A percentile compares a stretch with the other conserved stretches of the same genome.
These are phyloP conservation scores for Rhodeus uyekii DNA, from an alignment of 2,797 vertebrate species.

Conservation along the genomic window DNA sequence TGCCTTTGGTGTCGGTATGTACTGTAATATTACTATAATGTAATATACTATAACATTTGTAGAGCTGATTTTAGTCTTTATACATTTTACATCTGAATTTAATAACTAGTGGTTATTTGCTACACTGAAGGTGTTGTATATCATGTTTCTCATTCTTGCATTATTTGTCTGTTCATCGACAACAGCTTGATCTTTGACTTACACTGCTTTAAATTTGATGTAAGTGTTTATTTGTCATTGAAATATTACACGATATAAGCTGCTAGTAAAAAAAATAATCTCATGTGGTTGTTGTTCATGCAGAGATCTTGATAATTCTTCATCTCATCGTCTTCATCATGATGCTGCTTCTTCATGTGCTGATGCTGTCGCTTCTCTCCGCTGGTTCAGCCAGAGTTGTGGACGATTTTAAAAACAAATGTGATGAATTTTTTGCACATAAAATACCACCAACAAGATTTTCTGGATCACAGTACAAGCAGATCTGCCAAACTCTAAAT, in stretches of 20 bases:
- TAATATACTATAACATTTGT: too few relatives aligned
- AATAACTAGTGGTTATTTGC: neutral
- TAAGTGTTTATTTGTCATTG: neutral
- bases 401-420: rapidly evolving
- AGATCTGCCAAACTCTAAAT: conserved; percentile 54
- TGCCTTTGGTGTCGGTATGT: neutral
- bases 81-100: neutral
- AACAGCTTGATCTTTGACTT: neutral
- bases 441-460: neutral
- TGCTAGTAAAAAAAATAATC: neutral
- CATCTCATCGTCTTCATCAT: neutral
- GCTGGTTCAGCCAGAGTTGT: neutral
- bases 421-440: neutral
- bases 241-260: neutral
- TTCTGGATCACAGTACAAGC: conserved; percentile 37
- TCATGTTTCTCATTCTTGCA: too few relatives aligned
- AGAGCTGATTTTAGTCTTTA: neutral
- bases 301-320: neutral
- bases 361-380: neutral
- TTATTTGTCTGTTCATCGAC: neutral
- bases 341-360: neutral
- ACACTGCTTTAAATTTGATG: neutral
- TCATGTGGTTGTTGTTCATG: neutral
- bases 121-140: rapidly evolving
- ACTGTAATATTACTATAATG: too few relatives aligned